A percentile compares a stretch with the other conserved stretches of the same genome.
phyloP scores from a whole-genome alignment of 2,797 vertebrate species.

The Discoglossus pictus region DNA sequence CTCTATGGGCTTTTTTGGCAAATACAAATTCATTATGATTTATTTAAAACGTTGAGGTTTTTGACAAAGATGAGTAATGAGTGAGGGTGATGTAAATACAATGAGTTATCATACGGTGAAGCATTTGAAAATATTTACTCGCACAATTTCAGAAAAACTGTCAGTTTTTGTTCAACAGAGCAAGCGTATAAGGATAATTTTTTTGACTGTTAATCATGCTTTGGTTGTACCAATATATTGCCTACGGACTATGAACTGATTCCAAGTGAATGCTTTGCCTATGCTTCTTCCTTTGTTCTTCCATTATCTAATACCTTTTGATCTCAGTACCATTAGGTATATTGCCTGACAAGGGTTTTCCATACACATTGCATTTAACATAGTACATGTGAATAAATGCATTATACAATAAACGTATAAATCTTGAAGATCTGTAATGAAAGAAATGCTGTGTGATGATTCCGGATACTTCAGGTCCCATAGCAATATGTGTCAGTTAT shows the following conservation, averaged over 20 bases:
- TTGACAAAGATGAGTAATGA: constrained; percentile 8
- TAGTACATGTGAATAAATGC: constrained; percentile 1
- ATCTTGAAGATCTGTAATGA: constrained; percentile 23
- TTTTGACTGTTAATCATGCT: constrained; percentile 37
- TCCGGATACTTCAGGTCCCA: constrained; percentile 23
- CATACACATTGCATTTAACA: constrained; percentile 5
- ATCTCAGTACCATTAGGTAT: neutral
- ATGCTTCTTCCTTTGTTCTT: neutral
- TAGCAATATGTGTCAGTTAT: constrained; percentile 32
- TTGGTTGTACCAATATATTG: constrained; percentile 24
- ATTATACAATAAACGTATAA: constrained; percentile 15
- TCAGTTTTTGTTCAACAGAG: constrained; percentile 26
- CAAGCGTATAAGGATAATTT: constrained; percentile 21
- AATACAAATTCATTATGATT: no score
- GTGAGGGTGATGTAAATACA: constrained; percentile 1
- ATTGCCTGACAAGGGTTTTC: constrained; percentile 3
- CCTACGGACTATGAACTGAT: constrained; percentile 29
- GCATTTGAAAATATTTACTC: constrained; percentile 9
- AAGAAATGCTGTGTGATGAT: constrained; percentile 7
- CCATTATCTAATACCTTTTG: constrained; percentile 4
- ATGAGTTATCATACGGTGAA: neutral
- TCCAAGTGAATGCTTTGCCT: constrained; percentile 29
- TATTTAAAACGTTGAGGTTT: no score
- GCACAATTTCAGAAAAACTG: constrained; percentile 16
- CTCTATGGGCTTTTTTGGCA: no score